Evolutionary conservation across 1,140 invertebrate species (phyloP), one percentile per base, ranked within the genome.

Genomic region (Drosophila pseudoobscura): DNA sequence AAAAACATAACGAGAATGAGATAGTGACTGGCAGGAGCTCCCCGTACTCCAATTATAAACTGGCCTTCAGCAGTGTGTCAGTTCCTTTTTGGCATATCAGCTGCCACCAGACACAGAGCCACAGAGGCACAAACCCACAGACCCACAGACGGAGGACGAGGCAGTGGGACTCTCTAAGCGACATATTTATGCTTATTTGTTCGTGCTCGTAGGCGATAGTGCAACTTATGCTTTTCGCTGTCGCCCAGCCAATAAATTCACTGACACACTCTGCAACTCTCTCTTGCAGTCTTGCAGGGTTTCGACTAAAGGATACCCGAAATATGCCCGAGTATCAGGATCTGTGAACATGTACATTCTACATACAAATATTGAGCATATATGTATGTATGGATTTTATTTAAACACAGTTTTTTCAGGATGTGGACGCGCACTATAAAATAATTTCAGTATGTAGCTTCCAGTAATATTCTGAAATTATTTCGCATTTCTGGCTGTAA

Each of bases 171-270:
- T 49, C 44, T 58, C 56, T 78, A 78, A 78, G 75, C 74, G 52
- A 72, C 54, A 77, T 77, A 78, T 78, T 78, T 78, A 78, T 78
- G 75, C 74, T 65, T 54, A 77, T 77, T 77, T 78, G 60, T 64
- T 57, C 59, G 35, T 89, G 83, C 69, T 78, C 61, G 78, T 73
- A 75, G 75, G 68, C 72, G 84, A 88, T 89, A 89, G 83, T 60
- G 78, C 75, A 83, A 89, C 83, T 88, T 88, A 88, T 88, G 84
- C 73, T 88, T 76, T 56, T 62, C 62, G 66, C 75, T 80, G 78
- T 71, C 80, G 71, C 51, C 61, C 31, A 60, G 64, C 78, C 69
- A 82, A 87, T 87, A 87, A 87, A 87, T 87, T 88, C 78, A 88
- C 55, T 65, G 66, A 76, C 71, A 66, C 58, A 22, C 39, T 24